These are phyloP conservation scores for Caenorhabditis inopinata DNA, from an alignment of 1,140 invertebrate species.

Conservation along the genomic window DNA sequence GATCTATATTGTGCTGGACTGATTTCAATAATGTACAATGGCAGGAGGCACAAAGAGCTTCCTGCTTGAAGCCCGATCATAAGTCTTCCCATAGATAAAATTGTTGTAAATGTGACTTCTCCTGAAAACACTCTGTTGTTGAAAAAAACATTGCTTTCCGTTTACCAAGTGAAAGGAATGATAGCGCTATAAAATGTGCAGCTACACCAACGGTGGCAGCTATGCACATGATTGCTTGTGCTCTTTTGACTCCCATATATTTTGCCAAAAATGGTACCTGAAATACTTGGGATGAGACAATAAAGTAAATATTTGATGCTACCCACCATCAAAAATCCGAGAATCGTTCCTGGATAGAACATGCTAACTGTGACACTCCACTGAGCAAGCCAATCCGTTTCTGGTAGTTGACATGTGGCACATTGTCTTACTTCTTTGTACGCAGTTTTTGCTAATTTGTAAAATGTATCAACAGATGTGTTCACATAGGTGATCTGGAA, in stretches of 20 bases:
- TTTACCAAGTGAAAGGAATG: constrained; percentile 29
- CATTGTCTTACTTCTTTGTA: neutral
- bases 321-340: constrained; percentile 45
- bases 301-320: neutral
- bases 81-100: constrained; percentile 44
- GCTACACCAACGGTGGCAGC: constrained; percentile 48
- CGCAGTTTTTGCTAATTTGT: constrained; percentile 26
- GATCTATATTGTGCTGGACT: constrained; percentile 40
- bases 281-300: neutral
- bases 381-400: constrained; percentile 31
- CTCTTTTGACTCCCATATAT: constrained; percentile 42
- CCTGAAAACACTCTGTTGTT: constrained; percentile 30
- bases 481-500: constrained; percentile 54
- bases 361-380: constrained; percentile 47
- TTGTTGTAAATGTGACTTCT: constrained; percentile 38
- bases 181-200: constrained; percentile 45
- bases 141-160: neutral
- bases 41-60: constrained; percentile 46
- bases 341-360: constrained; percentile 51
- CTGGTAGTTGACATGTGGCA: constrained; percentile 24
- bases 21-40: constrained; percentile 52
- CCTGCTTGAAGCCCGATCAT: constrained; percentile 50
- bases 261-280: constrained; percentile 40
- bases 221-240: constrained; percentile 39
- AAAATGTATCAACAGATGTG: constrained; percentile 46